A percentile compares a stretch with the other conserved stretches of the same genome.
Conservation (phyloP, 2,888 invertebrate genomes). For the Argynnis bischoffii region DNA sequence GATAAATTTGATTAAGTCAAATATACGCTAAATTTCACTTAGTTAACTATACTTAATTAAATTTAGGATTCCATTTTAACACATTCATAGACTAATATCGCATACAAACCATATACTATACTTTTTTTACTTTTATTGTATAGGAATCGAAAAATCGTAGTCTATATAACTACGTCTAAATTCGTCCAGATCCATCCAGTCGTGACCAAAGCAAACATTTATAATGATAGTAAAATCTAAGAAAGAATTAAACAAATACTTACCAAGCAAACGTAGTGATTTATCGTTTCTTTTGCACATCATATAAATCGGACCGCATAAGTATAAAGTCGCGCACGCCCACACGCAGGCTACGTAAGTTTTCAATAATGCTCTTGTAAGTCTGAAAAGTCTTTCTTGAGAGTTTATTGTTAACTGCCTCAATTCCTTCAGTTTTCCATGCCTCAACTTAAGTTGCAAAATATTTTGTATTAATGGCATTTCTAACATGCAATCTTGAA, state of each 20-base stretch:
- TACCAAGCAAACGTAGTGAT: constrained; percentile 64
- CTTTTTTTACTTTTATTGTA: too few relatives aligned
- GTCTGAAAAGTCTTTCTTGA: constrained; percentile 56
- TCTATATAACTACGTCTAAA: too few relatives aligned
- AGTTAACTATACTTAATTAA: too few relatives aligned
- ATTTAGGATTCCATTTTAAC: too few relatives aligned
- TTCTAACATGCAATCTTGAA: constrained; percentile 56
- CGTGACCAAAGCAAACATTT: too few relatives aligned
- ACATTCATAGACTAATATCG: too few relatives aligned
- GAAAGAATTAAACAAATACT: constrained; percentile 35
- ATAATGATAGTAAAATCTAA: too few relatives aligned
- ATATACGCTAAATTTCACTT: too few relatives aligned
- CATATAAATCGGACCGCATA: constrained; percentile 61
- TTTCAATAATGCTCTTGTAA: constrained; percentile 56
- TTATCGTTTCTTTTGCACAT: constrained; percentile 58
- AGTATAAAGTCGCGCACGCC: constrained; percentile 60
- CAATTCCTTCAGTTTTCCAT: constrained; percentile 53
- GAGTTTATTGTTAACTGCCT: constrained; percentile 55
- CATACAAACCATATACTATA: too few relatives aligned
- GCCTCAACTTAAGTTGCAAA: constrained; percentile 40
- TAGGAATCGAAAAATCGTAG: too few relatives aligned
- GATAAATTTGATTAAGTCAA: too few relatives aligned
- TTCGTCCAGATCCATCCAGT: too few relatives aligned
- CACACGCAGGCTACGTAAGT: constrained; percentile 58
- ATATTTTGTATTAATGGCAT: constrained; percentile 60